Conservation (phyloP, 2,888 invertebrate genomes). For the Drosophila mayaguana region DNA sequence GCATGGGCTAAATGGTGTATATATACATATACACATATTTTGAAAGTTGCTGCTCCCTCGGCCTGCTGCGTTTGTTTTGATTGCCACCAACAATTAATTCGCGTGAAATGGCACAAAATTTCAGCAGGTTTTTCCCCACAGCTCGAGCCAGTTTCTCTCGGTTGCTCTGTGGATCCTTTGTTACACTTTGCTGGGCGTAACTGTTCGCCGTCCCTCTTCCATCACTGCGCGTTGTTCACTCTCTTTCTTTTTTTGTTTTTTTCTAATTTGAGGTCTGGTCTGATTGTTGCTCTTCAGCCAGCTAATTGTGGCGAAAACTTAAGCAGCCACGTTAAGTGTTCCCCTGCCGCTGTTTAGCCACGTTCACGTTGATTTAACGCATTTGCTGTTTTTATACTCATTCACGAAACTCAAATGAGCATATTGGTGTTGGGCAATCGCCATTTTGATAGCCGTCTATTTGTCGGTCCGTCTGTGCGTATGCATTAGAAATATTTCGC, state of each 20-base stretch:
- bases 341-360: conserved; percentile 9
- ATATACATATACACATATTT: background rate
- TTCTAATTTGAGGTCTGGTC: conserved; percentile 43
- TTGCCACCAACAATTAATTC: conserved; percentile 67
- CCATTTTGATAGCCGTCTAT: too few species aligned
- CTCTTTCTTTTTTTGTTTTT: background rate
- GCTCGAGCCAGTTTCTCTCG: background rate
- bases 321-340: conserved; percentile 20
- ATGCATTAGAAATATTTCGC: too few species aligned
- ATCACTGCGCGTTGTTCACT: background rate
- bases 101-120: conserved; percentile 52
- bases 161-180: conserved; percentile 13
- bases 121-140: conserved; percentile 18
- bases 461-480: too few species aligned
- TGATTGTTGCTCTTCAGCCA: conserved; percentile 42
- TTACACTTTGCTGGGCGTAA: background rate
- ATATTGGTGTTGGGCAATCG: too few species aligned
- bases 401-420: too few species aligned
- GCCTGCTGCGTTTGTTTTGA: conserved; percentile 40
- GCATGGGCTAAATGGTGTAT: background rate
- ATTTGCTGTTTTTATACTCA: background rate
- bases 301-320: conserved; percentile 51
- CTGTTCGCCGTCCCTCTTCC: background rate
- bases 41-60: background rate
- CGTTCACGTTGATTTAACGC: conserved; percentile 22